A percentile compares a stretch with the other conserved stretches of the same genome.
These are phyloP conservation scores for Phyllotreta striolata DNA, from an alignment of 2,888 invertebrate genomes.

Conservation along the genomic window DNA sequence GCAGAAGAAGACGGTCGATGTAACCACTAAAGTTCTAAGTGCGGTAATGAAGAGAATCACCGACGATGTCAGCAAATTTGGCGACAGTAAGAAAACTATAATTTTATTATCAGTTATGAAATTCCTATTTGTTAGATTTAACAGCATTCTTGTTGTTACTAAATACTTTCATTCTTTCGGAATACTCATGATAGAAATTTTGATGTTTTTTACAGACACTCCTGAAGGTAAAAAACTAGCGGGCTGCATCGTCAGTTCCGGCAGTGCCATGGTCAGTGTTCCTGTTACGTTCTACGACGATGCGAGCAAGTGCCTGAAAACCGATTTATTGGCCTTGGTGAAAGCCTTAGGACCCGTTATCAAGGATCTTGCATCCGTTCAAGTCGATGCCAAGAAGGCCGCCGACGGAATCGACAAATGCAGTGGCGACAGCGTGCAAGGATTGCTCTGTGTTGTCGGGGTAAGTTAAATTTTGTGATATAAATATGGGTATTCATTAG, in stretches of 20 bases:
- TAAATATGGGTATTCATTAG: too few species aligned
- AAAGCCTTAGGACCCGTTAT: slow-evolving; percentile 7
- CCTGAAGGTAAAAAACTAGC: slow-evolving; percentile 7
- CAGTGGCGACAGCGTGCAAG: not conserved
- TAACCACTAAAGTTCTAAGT: not conserved
- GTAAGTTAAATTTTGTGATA: slow-evolving; percentile 16
- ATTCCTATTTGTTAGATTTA: too few species aligned
- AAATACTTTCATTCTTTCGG: too few species aligned
- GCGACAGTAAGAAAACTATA: not conserved
- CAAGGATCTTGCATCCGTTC: slow-evolving; percentile 14
- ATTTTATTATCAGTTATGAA: too few species aligned
- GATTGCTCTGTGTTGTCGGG: not conserved
- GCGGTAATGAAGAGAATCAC: not conserved
- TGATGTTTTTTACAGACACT: too few species aligned
- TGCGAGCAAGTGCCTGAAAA: not conserved
- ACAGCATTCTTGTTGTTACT: too few species aligned
- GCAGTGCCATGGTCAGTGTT: not conserved
- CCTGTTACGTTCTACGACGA: slow-evolving; percentile 5
- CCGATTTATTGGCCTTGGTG: not conserved
- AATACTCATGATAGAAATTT: too few species aligned
- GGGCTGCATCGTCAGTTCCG: not conserved
- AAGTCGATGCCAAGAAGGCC: slow-evolving; percentile 18
- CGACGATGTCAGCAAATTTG: not conserved
- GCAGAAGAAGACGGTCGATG: not conserved
- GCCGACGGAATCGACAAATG: slow-evolving; percentile 20